Base-by-base conservation (phyloP, 2,888 invertebrate species). In the Drosophila greeni region DNA sequence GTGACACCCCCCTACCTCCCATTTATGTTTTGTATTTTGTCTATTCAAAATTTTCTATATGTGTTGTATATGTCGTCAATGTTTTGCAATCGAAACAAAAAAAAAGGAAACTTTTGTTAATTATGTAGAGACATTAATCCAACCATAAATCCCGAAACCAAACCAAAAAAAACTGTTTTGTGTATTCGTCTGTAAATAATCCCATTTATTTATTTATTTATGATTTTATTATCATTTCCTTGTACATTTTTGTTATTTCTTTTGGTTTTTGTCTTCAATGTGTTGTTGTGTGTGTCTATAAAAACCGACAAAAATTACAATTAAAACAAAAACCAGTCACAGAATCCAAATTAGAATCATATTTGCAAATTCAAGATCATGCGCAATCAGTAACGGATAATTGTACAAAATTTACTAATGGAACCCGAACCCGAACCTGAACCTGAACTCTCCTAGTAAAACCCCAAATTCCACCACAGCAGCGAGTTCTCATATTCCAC, bases 241-340 rank as follows among this genome's bases (percentile, higher is more conserved):
- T 68, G 65, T 70, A 75, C 61, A 78, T 65, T 75, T 72, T 72
- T 69, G 54, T 76, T 66, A 66, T 69, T 65, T 66, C 52, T 52
- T 72, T 62, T 42, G 43, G 75, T 75, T 75, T 78, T 73, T 73
- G 81, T 73, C 75, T 73, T 80, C 74, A 60, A 64, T 78, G 77
- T 80, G 77, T 80, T 80, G 77, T 77, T 82, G 77, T 78, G 70
- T 70, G 51, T 56, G 64, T 66, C 43, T 54, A 67, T 80, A 52
- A 72, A 69, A 62, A 29, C 49, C 20, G n/a, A 48, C 31, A 45
- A 23, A 26, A 24, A 26, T 2, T 7, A 2, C n/a, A 42, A n/a
- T 8, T 16, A n/a, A 23, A 40, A 23, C 23, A 42, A 43, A 45
- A 31, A 47, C 18, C 45, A 47, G 20, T 20, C 18, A 31, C 45